Conservation (phyloP, 2,888 invertebrate species). For the Philopedon plagiatum region DNA sequence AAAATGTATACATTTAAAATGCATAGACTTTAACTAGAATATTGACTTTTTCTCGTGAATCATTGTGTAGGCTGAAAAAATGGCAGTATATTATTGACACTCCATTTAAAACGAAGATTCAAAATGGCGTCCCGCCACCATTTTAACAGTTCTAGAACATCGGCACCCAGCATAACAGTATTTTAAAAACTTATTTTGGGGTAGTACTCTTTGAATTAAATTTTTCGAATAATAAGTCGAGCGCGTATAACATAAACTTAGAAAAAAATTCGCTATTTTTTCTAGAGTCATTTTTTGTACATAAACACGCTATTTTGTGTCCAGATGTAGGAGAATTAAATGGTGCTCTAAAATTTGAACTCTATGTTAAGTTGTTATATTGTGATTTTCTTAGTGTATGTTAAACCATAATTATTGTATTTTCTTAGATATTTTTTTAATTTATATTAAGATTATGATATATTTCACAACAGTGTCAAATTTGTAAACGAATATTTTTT, state of each 20-base stretch:
- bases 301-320: conserved; percentile 26
- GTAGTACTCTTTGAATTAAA: not conserved
- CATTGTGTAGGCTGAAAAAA: too few relatives aligned
- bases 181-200: too few relatives aligned
- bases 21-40: too few relatives aligned
- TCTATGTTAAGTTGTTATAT: conserved; percentile 64
- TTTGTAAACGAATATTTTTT: conserved; percentile 62
- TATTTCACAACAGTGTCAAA: conserved; percentile 58
- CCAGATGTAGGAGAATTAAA: conserved; percentile 52
- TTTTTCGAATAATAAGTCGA: not conserved
- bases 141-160: too few relatives aligned
- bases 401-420: conserved; percentile 62
- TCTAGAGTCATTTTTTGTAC: conserved; percentile 25
- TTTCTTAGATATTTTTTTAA: conserved; percentile 61
- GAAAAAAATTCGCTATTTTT: not conserved
- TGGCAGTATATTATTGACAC: too few relatives aligned
- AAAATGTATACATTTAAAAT: too few relatives aligned
- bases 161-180: too few relatives aligned
- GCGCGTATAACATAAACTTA: not conserved
- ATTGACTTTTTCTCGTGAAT: too few relatives aligned
- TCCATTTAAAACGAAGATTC: too few relatives aligned
- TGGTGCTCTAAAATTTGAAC: conserved; percentile 67
- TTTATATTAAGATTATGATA: conserved; percentile 59
- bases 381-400: conserved; percentile 65
- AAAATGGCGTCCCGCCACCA: too few relatives aligned